Evolutionary conservation across 2,113 vertebrate genomes (phyloP), one percentile per base, ranked within the genome.

Genomic region (Ia io): DNA sequence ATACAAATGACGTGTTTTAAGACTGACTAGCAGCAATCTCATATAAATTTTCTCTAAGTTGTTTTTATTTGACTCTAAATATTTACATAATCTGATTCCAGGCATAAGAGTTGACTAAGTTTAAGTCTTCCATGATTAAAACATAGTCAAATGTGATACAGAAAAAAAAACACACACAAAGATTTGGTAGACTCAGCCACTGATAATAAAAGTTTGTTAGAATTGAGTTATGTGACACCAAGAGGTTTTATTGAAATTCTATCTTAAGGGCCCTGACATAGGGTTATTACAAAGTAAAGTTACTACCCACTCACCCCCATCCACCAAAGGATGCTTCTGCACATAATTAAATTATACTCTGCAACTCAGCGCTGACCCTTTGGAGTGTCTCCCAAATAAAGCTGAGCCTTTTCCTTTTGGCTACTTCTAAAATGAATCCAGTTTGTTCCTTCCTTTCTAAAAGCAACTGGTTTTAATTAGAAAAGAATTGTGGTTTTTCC

Each of bases 401-500:
- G n/a, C 0, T n/a, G 16, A 90, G 67, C 8, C 77, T 91, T 93
- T 93, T 56, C 63, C 53, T 93, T 94, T 79, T 77, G 88, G 49
- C 51, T 76, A 25, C 84, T 80, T 94, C 37, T 70, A 84, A 96
- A 93, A 91, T 94, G 76, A 77, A 95, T 90, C 30, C 32, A 85
- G 17, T 35, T 93, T 89, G 3, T 88, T 80, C 59, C n/a, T 96
- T 80, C 53, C 47, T 84, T 84, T 84, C 85, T 91, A 77, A 40
- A 96, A 94, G 67, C 71, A 96, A 94, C 73, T 96, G 79, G 47
- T 9, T 95, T 96, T 94, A 77, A 95, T 85, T 94, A 93, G 47
- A 74, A 96, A 65, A 56, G 88, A 93, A 90, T 11, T 44, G 25
- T 63, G 14, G 5, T 12, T 49, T 67, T 88, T 87, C 53, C 53